phyloP scores from a whole-genome alignment of 2,888 invertebrate genomes.

The Tenthredo scrophulariae region DNA sequence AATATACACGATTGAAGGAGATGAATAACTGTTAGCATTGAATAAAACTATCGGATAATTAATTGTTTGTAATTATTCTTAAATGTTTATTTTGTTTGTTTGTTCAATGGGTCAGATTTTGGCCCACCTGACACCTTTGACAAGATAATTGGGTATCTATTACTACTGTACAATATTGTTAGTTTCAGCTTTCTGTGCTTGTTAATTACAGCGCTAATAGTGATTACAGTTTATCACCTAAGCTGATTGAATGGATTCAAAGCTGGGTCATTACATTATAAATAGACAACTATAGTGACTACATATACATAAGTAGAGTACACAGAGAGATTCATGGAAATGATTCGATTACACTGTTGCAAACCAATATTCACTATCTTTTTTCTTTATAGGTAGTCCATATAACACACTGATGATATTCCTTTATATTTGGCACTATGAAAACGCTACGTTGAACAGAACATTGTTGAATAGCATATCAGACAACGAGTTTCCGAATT shows the following conservation, averaged over 20 bases:
- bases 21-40: slow-evolving; percentile 33
- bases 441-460: background rate
- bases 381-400: background rate
- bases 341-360: background rate
- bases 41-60: slow-evolving; percentile 34
- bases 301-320: background rate
- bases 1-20: slow-evolving; percentile 32
- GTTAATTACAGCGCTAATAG: background rate
- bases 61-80: slow-evolving; percentile 1
- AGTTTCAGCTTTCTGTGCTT: background rate
- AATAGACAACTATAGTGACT: slow-evolving; percentile 31
- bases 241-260: background rate
- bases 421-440: background rate
- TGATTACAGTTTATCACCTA: slow-evolving; percentile 2
- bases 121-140: background rate
- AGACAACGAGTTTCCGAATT: background rate
- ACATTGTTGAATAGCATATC: background rate
- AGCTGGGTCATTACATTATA: background rate
- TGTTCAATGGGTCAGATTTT: background rate
- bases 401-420: background rate
- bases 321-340: slow-evolving; percentile 1
- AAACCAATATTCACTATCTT: background rate
- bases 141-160: background rate
- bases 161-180: slow-evolving; percentile 29
- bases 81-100: background rate